Conservation (phyloP, 2,888 invertebrate species). For the Camptogramma bilineatum region DNA sequence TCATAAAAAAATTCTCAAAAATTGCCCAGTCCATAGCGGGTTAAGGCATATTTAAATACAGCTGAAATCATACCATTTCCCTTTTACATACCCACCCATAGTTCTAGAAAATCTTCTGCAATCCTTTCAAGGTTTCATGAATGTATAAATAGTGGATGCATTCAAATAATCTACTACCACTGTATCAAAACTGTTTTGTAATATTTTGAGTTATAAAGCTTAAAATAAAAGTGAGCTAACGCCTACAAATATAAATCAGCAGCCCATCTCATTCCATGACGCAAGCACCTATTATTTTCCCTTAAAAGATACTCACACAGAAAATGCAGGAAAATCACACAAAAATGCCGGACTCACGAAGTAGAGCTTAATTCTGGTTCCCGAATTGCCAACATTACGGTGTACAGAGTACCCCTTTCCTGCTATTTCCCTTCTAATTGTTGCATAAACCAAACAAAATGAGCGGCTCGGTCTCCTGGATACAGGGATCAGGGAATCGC, state of each 20-base stretch:
- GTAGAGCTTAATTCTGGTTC: constrained; percentile 65
- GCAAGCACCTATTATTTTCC: constrained; percentile 27
- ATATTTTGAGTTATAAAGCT: neutral
- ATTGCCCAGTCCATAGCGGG: too few species aligned
- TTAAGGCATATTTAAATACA: too few species aligned
- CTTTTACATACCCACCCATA: too few species aligned
- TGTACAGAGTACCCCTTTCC: constrained; percentile 63
- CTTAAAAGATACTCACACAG: constrained; percentile 34
- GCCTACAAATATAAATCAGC: neutral
- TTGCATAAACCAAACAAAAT: constrained; percentile 75
- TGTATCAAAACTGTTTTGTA: too few species aligned
- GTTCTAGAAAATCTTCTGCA: too few species aligned
- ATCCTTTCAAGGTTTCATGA: too few species aligned
- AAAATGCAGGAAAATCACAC: constrained; percentile 50
- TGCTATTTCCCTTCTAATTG: constrained; percentile 71
- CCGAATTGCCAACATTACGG: constrained; percentile 64
- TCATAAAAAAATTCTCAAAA: too few species aligned
- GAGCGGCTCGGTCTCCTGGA: constrained; percentile 58
- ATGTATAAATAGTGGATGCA: too few species aligned
- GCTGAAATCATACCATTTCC: too few species aligned
- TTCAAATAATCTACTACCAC: too few species aligned
- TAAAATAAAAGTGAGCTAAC: neutral
- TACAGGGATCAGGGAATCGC: constrained; percentile 41
- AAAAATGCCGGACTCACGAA: constrained; percentile 53
- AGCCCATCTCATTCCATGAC: constrained; percentile 14